Percentiles rank a stretch among this genome's conserved stretches.
Conservation (phyloP, 2,888 invertebrate species). For the Drosophila atripex region DNA sequence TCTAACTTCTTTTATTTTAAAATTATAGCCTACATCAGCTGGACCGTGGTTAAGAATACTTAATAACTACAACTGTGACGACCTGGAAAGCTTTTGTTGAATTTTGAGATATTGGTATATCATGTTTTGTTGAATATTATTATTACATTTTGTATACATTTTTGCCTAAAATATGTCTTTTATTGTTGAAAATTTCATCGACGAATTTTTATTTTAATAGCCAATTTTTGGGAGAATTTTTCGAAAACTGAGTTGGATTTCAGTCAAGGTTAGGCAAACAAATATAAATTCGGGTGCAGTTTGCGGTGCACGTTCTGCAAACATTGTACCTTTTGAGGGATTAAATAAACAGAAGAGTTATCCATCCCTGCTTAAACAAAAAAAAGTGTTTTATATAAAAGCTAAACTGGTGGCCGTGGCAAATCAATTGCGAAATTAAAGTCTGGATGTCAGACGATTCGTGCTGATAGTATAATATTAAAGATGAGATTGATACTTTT, state of each 20-base stretch:
- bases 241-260: not conserved
- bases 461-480: constrained; percentile 6
- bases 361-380: constrained; percentile 11
- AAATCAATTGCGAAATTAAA: constrained; percentile 2
- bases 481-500: constrained; percentile 1
- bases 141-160: not conserved
- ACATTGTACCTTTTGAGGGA: not conserved
- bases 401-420: not conserved
- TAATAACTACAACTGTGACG: not conserved
- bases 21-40: constrained; percentile 2
- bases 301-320: constrained; percentile 1
- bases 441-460: too few relatives aligned
- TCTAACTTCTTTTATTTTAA: not conserved
- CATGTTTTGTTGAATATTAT: not conserved
- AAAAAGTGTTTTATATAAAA: constrained; percentile 12
- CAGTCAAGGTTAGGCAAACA: constrained; percentile 2
- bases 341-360: not conserved
- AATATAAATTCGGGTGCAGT: not conserved
- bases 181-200: not conserved
- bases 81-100: not conserved
- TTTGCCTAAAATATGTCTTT: not conserved
- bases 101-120: not conserved
- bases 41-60: not conserved
- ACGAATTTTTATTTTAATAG: not conserved
- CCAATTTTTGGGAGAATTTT: not conserved